These are phyloP conservation scores for Aphelinus atriplicis DNA, from an alignment of 1,140 invertebrate species.

Conservation along the genomic window DNA sequence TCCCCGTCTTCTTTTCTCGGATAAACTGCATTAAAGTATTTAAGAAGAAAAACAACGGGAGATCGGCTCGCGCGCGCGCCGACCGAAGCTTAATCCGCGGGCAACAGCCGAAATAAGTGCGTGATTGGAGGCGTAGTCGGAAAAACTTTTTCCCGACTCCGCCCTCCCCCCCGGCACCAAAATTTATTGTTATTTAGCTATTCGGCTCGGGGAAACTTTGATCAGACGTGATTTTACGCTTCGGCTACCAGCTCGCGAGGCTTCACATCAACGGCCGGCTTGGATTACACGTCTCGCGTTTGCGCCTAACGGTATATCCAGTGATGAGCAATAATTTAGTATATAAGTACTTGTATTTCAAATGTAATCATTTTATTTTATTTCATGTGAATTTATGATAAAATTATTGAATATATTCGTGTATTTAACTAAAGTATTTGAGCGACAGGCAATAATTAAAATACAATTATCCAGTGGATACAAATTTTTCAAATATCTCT, in stretches of 20 bases:
- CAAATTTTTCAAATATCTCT: too few species aligned
- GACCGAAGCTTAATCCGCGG: constrained; percentile 24
- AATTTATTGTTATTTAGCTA: constrained; percentile 41
- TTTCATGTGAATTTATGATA: too few species aligned
- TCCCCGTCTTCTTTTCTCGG: not conserved
- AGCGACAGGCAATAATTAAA: too few species aligned
- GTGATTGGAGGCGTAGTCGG: constrained; percentile 14
- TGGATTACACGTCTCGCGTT: too few species aligned
- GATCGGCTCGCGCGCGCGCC: not conserved
- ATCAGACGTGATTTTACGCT: constrained; percentile 29
- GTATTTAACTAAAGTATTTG: too few species aligned
- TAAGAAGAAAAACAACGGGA: constrained; percentile 22
- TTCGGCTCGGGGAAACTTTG: constrained; percentile 29
- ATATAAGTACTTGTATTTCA: too few species aligned
- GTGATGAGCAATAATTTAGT: too few species aligned
- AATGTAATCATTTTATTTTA: too few species aligned
- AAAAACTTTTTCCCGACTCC: constrained; percentile 12
- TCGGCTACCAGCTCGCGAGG: not conserved
- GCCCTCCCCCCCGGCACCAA: not conserved
- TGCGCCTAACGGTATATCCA: too few species aligned
- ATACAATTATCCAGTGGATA: too few species aligned
- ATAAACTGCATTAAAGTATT: constrained; percentile 42
- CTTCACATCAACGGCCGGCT: too few species aligned
- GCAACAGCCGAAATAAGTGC: constrained; percentile 27
- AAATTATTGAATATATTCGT: too few species aligned